These are phyloP conservation scores for Lepidocyrtoides sp. DNA, from an alignment of 2,888 invertebrate species.

Conservation along the genomic window DNA sequence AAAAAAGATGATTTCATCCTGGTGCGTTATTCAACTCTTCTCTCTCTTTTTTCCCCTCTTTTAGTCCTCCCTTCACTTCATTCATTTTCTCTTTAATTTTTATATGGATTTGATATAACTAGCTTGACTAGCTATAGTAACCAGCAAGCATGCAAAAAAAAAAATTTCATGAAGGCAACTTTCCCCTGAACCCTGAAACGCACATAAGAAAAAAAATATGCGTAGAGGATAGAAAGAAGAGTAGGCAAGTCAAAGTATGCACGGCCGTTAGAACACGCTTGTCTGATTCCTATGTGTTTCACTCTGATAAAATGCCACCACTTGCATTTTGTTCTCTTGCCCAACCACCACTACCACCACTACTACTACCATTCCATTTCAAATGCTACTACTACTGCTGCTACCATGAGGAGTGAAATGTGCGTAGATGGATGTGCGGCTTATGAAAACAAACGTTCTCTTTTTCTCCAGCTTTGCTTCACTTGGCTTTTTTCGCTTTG, in stretches of 20 bases:
- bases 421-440: constrained; percentile 15
- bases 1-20: neutral
- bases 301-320: constrained; percentile 22
- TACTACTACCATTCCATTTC: no score
- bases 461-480: neutral
- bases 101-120: neutral
- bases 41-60: neutral
- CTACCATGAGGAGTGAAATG: neutral
- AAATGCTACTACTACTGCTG: no score
- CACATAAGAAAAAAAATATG: neutral
- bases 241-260: neutral
- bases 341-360: no score
- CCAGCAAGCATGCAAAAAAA: neutral
- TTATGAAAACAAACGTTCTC: neutral
- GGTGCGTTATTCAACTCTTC: neutral
- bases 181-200: neutral
- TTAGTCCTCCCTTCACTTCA: neutral
- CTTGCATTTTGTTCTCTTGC: constrained; percentile 2
- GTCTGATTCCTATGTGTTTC: neutral
- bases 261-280: neutral
- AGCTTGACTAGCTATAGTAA: no score
- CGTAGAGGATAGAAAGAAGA: constrained; percentile 22
- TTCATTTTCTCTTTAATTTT: neutral
- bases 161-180: neutral
- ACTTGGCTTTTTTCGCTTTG: neutral